phyloP scores from a whole-genome alignment of 2,113 vertebrate species.

The Synodontis membranacea region DNA sequence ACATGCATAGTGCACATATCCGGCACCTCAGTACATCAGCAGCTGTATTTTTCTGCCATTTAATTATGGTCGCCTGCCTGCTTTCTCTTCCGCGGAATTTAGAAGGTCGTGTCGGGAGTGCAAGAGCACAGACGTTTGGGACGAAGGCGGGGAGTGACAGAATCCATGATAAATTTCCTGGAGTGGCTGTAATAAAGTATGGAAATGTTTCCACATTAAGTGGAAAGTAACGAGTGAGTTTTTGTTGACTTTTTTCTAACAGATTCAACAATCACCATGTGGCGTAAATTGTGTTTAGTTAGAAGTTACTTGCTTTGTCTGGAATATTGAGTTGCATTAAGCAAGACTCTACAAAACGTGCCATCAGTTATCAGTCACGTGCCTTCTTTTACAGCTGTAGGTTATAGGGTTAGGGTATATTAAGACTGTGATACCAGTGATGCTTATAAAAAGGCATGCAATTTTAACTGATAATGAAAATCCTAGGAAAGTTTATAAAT shows the following conservation, averaged over 20 bases:
- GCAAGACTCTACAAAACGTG: too few relatives aligned
- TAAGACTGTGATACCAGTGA: not conserved
- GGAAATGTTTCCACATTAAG: conserved; percentile 24
- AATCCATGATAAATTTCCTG: conserved; percentile 7
- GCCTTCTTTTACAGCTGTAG: not conserved
- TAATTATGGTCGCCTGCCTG: conserved; percentile 30
- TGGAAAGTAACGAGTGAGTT: not conserved
- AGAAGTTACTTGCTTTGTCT: not conserved
- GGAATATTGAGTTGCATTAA: not conserved
- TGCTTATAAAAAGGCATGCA: not conserved
- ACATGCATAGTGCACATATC: conserved; percentile 51
- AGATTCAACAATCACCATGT: not conserved
- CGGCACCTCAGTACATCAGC: not conserved
- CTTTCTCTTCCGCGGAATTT: conserved; percentile 49
- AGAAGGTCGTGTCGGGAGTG: conserved; percentile 37
- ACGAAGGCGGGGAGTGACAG: not conserved
- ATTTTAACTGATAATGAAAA: not conserved
- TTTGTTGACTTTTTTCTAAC: not conserved
- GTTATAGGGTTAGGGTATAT: not conserved
- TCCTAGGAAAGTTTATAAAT: too few relatives aligned
- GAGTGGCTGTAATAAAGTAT: conserved; percentile 12
- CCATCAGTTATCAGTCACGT: not conserved
- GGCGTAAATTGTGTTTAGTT: not conserved
- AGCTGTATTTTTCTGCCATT: conserved; percentile 2
- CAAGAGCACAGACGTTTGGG: not conserved